Evolutionary conservation across 2,797 vertebrate species (phyloP).

Genomic region (Melanotaenia boesemani): DNA sequence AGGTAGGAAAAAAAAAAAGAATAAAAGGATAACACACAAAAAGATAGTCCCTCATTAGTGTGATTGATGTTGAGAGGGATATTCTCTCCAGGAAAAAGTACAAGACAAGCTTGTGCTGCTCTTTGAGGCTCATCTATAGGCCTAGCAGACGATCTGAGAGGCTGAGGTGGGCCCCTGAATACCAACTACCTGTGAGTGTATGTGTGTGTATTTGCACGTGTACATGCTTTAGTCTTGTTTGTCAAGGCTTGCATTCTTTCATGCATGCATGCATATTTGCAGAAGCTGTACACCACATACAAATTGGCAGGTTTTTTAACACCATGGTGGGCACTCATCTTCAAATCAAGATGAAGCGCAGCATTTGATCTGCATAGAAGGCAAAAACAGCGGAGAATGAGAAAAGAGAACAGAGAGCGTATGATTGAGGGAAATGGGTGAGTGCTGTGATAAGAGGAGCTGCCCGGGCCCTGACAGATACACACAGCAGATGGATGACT

Average conservation of each 20-base stretch:
- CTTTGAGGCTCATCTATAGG: conserved; percentile 26
- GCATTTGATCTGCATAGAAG: conserved; percentile 49
- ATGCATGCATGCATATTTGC: conserved; percentile 1
- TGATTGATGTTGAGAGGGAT: conserved; percentile 45
- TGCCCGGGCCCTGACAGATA: conserved; percentile 76
- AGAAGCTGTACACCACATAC: conserved; percentile 12
- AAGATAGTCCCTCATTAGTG: conserved; percentile 34
- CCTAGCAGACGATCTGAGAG: conserved; percentile 53
- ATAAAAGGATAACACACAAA: conserved; percentile 31
- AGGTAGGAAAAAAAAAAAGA: conserved; percentile 18
- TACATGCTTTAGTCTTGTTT: conserved; percentile 27
- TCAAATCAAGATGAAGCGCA: conserved; percentile 67
- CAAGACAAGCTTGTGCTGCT: conserved; percentile 30
- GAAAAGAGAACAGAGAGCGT: conserved; percentile 50
- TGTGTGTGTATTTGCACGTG: conserved; percentile 15
- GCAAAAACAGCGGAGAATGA: conserved; percentile 21
- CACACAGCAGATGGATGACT: conserved; percentile 83
- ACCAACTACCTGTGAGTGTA: conserved; percentile 53
- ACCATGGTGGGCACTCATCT: conserved; percentile 14
- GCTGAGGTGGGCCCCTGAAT: conserved; percentile 56
- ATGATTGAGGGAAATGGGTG: conserved; percentile 75
- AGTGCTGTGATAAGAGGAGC: conserved; percentile 77
- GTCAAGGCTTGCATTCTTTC: conserved; percentile 30
- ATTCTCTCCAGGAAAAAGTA: conserved; percentile 28
- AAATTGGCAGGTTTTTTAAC: conserved; percentile 19